These are phyloP conservation scores for Tachina grossa DNA, from an alignment of 2,888 invertebrate species.

Conservation along the genomic window DNA sequence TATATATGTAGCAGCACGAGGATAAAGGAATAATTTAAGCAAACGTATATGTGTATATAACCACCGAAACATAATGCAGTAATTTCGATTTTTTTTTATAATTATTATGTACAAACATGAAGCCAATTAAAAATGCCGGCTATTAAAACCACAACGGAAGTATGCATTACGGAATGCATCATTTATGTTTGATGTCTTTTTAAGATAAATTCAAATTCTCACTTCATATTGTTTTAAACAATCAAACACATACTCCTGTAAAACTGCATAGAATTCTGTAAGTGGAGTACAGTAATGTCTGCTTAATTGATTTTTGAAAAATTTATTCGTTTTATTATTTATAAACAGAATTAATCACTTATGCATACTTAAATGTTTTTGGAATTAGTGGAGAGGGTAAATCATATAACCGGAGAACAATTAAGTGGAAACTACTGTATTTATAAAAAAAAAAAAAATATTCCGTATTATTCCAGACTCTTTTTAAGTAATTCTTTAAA, in stretches of 20 bases:
- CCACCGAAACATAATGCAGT: neutral
- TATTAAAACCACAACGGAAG: slow-evolving; percentile 39
- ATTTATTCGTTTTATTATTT: too few species aligned
- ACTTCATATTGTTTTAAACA: slow-evolving; percentile 21
- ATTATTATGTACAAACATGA: slow-evolving; percentile 10
- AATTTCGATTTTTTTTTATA: neutral
- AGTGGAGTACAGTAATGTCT: too few species aligned
- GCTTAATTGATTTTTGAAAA: too few species aligned
- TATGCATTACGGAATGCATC: slow-evolving; percentile 15
- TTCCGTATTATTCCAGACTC: too few species aligned
- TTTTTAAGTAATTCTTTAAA: too few species aligned
- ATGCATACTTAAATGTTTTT: neutral
- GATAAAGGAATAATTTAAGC: neutral
- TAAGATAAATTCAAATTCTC: slow-evolving; percentile 46
- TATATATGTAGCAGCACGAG: slow-evolving; percentile 30
- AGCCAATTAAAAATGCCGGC: slow-evolving; percentile 52
- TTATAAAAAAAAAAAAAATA: too few species aligned
- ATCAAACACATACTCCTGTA: neutral
- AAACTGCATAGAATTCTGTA: neutral
- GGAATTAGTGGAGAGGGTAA: neutral
- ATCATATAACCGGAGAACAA: too few species aligned
- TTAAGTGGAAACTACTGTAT: too few species aligned
- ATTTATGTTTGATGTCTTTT: slow-evolving; percentile 51
- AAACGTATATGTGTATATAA: slow-evolving; percentile 1
- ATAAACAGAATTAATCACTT: too few species aligned